These are phyloP conservation scores for Zoanthus sansibaricus DNA, from an alignment of 92 coral and sea anemone genomes.

Conservation along the genomic window DNA sequence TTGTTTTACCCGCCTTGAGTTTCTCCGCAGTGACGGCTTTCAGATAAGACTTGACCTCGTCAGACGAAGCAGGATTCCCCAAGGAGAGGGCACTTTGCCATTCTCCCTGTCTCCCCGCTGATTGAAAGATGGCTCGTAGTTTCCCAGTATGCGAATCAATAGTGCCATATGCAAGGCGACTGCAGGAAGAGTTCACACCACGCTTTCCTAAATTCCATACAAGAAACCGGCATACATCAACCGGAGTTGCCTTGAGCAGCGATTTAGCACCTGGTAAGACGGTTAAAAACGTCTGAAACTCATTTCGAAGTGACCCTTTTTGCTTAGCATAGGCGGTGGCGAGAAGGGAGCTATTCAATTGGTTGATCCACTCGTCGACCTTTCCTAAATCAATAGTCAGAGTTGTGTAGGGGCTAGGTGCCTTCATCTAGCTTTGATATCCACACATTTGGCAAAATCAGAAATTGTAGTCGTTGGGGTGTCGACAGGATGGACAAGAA, in stretches of 20 bases:
- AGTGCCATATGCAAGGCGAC: constrained; percentile 55
- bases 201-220: constrained; percentile 23
- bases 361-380: too few species aligned
- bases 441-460: constrained; percentile 64
- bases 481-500: constrained; percentile 40
- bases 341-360: too few species aligned
- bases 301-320: not conserved
- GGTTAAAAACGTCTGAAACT: not conserved
- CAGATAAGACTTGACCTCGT: too few species aligned
- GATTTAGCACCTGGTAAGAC: not conserved
- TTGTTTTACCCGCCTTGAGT: too few species aligned
- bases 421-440: not conserved
- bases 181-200: constrained; percentile 25
- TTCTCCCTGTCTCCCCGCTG: constrained; percentile 61
- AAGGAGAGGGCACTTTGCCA: constrained; percentile 52
- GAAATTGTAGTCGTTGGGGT: constrained; percentile 58
- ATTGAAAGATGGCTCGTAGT: constrained; percentile 25
- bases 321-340: constrained; percentile 43
- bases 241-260: not conserved
- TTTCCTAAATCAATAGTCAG: too few species aligned
- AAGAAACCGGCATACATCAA: not conserved
- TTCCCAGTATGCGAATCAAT: constrained; percentile 60
- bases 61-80: constrained; percentile 69
- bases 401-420: too few species aligned
- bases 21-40: too few species aligned